Base-by-base conservation (phyloP, 2,113 vertebrate genomes). In the Rissa tridactyla region DNA sequence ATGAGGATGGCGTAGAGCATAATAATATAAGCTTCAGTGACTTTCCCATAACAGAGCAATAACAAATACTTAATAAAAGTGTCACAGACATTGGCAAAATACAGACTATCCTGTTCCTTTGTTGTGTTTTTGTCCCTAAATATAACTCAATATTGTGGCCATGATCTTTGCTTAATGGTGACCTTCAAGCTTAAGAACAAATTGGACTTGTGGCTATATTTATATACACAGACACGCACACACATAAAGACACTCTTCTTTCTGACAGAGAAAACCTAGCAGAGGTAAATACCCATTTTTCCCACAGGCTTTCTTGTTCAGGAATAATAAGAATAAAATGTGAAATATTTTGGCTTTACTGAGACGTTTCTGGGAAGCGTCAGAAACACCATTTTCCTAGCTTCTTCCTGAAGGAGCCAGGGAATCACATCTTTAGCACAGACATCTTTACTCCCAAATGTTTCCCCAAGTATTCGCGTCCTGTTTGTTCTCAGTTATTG, bases 1-100 rank as follows among this genome's bases (percentile, higher is more conserved):
- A 49, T 32, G 61, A 79, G 72, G 72, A 91, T 64, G 66, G 57
- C 52, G 44, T 36, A 61, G 44, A 73, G 62, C 65, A 85, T 65
- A 92, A 87, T 47, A 82, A 82, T 22, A 15, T 62, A 65, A 54
- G 62, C 66, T 89, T 81, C 75, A 76, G 40, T 61, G 78, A 70
- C 78, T 95, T 96, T 66, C 58, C 25, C 58, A 44, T 87, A 93
- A 61, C 32, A n/a, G 36, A 73, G 58, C 27, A 88, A 70, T 76
- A 94, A 95, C 82, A 96, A 94, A 92, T 38, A 34, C 49, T 82
- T 60, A 80, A 87, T 95, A 88, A 82, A 97, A 88, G 36, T 65
- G 58, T 57, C 84, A 84, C 38, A 61, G 78, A 76, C 81, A 82
- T 2, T 80, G 84, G 88, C 66, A 91, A 96, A 96, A 94, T 57